A percentile compares a stretch with the other conserved stretches of the same genome.
Evolutionary conservation across 2,888 invertebrate genomes (phyloP).

Genomic region (Tetanocera ferruginea): DNA sequence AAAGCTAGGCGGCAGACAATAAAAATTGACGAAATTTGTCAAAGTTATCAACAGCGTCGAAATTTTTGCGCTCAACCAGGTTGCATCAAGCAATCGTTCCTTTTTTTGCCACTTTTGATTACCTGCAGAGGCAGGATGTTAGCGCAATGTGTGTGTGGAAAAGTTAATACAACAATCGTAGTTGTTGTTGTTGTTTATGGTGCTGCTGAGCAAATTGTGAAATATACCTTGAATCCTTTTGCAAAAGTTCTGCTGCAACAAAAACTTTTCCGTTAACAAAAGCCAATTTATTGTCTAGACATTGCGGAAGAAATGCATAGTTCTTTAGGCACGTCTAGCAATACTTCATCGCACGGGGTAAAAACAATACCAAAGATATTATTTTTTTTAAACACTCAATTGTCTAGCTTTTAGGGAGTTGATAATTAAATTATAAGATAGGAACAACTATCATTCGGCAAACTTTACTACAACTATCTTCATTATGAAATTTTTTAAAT

Average conservation of each 20-base stretch:
- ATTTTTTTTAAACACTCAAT: too few species aligned
- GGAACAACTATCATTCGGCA: too few species aligned
- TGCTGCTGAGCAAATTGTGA: not conserved
- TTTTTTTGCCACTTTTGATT: conserved; percentile 25
- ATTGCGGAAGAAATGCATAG: conserved; percentile 47
- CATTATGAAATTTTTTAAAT: too few species aligned
- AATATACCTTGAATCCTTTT: conserved; percentile 2
- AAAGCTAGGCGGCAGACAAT: not conserved
- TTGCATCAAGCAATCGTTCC: conserved; percentile 2
- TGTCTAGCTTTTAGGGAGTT: too few species aligned
- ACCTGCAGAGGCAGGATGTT: not conserved
- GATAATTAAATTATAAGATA: too few species aligned
- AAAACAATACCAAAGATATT: too few species aligned
- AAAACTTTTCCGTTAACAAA: conserved; percentile 43
- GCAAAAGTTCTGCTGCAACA: conserved; percentile 22
- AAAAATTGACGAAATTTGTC: conserved; percentile 33
- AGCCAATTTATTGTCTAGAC: conserved; percentile 56
- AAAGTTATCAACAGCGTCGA: conserved; percentile 23
- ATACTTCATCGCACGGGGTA: not conserved
- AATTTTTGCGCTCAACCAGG: conserved; percentile 22
- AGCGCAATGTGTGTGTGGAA: too few species aligned
- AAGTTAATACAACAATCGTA: not conserved
- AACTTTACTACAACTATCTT: too few species aligned
- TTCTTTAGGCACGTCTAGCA: not conserved
- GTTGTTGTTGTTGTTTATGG: not conserved